Evolutionary conservation across 2,113 vertebrate genomes (phyloP).

Genomic region (Leiothrix lutea): DNA sequence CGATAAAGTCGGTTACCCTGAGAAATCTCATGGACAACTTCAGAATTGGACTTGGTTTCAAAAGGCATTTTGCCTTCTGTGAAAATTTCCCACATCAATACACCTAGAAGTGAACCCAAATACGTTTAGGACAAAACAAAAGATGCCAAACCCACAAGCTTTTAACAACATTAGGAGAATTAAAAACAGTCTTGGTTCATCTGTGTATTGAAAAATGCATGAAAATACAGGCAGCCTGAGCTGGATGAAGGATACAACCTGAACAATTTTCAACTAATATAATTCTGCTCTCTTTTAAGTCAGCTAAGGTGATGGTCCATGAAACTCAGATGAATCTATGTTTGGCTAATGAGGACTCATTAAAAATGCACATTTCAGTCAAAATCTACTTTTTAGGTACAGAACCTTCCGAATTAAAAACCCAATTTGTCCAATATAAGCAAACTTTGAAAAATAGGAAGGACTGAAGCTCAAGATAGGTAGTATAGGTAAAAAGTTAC

Average conservation of each 20-base stretch:
- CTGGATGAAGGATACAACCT: not conserved
- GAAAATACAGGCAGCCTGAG: not conserved
- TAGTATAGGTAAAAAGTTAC: not conserved
- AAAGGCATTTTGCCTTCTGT: conserved; percentile 87
- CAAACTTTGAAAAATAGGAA: not conserved
- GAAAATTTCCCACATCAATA: conserved; percentile 91
- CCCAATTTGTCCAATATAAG: not conserved
- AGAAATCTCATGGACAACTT: conserved; percentile 84
- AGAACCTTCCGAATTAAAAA: not conserved
- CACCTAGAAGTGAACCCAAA: conserved; percentile 70
- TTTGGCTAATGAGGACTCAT: not conserved
- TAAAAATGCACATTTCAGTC: not conserved
- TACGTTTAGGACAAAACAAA: not conserved
- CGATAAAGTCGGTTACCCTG: conserved; percentile 82
- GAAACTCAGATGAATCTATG: not conserved
- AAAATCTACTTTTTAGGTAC: not conserved
- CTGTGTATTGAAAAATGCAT: not conserved
- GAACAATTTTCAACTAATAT: not conserved
- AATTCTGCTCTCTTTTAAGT: not conserved
- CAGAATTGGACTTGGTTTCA: conserved; percentile 79
- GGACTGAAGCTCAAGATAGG: not conserved
- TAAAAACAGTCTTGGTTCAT: not conserved
- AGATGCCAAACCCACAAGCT: not conserved
- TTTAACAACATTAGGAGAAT: not conserved
- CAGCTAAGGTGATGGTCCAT: not conserved